Evolutionary conservation across 2,888 invertebrate genomes (phyloP), one percentile per base, ranked within the genome.

Genomic region (Drosophila mercatorum): DNA sequence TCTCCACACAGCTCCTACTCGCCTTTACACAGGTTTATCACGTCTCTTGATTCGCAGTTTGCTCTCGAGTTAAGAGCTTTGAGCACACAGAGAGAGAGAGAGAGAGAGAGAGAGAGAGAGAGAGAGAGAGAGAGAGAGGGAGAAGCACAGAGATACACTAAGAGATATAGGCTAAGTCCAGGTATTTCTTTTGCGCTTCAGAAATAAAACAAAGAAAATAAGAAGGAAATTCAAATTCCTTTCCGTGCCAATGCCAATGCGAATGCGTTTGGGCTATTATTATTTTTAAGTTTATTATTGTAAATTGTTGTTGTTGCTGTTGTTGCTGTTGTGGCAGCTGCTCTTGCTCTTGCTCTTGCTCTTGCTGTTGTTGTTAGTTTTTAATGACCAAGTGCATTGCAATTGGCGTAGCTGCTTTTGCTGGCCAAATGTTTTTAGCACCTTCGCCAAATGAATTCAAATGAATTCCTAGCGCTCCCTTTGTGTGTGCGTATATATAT

Each of bases 191-290:
- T 31, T 31, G 46, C 52, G 68, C 73, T 60, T 57, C 44, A 57
- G 17, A 60, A n/a, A 61, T 57, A 56, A 34, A 28, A 28, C 22
- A 22, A 22, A 22, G 57, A 52, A 53, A 49, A 14, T 11, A 17
- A 17, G 10, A 63, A 63, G 60, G 40, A 38, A 68, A 60, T 63
- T 36, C n/a, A 78, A 72, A 66, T 63, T 36, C 46, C 67, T 74
- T 77, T 77, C 66, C 78, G 78, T 74, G 57, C 53, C 49, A 72
- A 58, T 73, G 59, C 10, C 60, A 72, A 66, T 57, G 63, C 44
- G 53, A 56, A 46, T n/a, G 40, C 40, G 55, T 47, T 53, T 14
- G 17, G 12, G 44, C n/a, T 59, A 59, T 41, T 49, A 59, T 59
- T 59, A 59, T 49, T 41, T 22, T 49, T 41, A 47, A 38, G 31